Conservation (phyloP, 2,113 vertebrate species). For the Tringa solitaria region DNA sequence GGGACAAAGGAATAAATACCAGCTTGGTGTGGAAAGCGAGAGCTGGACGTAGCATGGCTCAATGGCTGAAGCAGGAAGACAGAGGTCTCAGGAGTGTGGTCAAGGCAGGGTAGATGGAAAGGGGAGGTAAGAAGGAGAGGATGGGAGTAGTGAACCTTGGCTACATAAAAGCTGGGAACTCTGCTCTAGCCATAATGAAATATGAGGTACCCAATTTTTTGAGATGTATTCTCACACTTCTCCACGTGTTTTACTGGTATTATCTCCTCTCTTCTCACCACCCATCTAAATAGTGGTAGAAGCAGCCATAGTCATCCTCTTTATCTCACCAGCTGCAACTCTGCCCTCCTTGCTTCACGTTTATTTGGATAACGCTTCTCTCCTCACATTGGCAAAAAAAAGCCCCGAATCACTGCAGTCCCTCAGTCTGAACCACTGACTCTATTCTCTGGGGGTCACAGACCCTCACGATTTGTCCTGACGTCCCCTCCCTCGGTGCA, state of each 20-base stretch:
- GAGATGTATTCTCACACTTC: neutral
- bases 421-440: neutral
- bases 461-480: neutral
- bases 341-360: neutral
- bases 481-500: neutral
- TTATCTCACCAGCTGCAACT: neutral
- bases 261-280: neutral
- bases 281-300: neutral
- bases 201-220: neutral
- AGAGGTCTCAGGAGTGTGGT: neutral
- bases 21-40: neutral
- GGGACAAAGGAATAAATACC: neutral
- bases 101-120: neutral
- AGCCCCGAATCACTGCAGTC: neutral
- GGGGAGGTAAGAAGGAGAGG: neutral
- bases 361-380: neutral
- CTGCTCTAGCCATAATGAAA: neutral
- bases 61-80: neutral
- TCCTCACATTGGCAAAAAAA: neutral
- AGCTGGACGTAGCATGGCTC: neutral
- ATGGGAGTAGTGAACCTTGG: neutral
- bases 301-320: neutral
- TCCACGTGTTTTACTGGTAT: neutral
- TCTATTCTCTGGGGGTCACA: neutral
- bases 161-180: neutral